Base-by-base conservation (phyloP, 2,113 vertebrate species). In the Malurus melanocephalus region DNA sequence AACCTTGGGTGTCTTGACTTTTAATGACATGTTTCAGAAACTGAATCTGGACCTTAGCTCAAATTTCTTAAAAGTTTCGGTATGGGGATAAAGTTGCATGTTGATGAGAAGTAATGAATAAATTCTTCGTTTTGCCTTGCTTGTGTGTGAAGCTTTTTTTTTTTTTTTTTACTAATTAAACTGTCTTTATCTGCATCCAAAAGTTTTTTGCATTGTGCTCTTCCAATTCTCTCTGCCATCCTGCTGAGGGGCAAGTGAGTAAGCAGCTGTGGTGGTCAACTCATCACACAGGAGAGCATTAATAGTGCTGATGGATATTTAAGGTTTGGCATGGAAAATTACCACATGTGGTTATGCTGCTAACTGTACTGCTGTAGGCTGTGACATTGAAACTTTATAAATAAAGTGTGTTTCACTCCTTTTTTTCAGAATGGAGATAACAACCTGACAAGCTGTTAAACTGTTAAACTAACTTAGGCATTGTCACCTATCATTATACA, bases 81-180 rank as follows among this genome's bases (percentile, higher is more conserved):
- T 33, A 28, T 33, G 7, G 10, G 7, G 11, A 40, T 11, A 53
- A 60, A 60, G 40, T 40, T 68, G 3, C 10, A 33, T 32, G 11
- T 10, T 28, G 32, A 59, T 40, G 2, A 26, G 16, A 80, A 38
- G 23, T 6, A 77, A 32, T 32, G 15, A 52, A 80, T 38, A 64
- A 40, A 57, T 40, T 38, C 2, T 8, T 16, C 49, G 10, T 5
- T 73, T 73, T 73, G 12, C 8, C 51, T 72, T 57, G 23, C 18
- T 65, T 65, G 12, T 0, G 0, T 45, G 5, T 9, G 15, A 0
- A 2, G 6, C 6, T 80, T 80, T 57, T 40, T 57, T 59, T 73
- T 68, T 5, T 80, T 80, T 57, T 40, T 57, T 59, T 73, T 68
- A 32, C 2, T 40, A 73, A 28, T 28, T 40, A 45, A 59, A 19